Conservation (phyloP, 2,797 vertebrate genomes). For the Prunella strophiata region DNA sequence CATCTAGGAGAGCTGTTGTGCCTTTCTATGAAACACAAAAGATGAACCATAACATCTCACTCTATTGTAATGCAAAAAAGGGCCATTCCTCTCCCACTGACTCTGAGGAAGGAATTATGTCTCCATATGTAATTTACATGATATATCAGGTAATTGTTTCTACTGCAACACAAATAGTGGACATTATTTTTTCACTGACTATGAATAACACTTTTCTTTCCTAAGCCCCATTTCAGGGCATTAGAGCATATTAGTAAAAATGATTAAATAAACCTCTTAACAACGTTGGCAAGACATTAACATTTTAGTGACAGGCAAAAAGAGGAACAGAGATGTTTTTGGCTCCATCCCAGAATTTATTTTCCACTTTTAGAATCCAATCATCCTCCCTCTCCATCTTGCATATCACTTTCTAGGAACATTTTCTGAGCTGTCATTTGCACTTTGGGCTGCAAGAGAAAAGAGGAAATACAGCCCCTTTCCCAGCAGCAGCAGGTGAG, state of each 20-base stretch:
- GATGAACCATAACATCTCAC: neutral
- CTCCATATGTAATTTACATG: neutral
- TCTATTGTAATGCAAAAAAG: neutral
- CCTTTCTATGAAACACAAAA: neutral
- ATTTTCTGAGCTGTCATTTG: neutral
- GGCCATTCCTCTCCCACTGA: neutral
- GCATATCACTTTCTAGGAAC: neutral
- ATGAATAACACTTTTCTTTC: neutral
- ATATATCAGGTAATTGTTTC: neutral
- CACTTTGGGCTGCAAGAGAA: neutral
- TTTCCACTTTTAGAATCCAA: neutral
- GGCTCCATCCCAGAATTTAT: neutral
- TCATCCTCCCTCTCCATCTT: neutral
- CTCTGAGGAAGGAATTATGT: neutral
- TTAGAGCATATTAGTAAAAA: neutral
- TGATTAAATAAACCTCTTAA: neutral
- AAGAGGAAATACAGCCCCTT: neutral
- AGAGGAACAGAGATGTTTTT: neutral
- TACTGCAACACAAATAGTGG: neutral
- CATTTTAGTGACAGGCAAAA: neutral
- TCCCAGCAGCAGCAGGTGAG: neutral
- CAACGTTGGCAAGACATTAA: neutral
- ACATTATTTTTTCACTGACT: neutral
- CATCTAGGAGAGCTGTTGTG: neutral
- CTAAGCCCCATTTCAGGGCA: neutral